Conservation (phyloP, 2,888 invertebrate species). For the Drosophila stalkeri region DNA sequence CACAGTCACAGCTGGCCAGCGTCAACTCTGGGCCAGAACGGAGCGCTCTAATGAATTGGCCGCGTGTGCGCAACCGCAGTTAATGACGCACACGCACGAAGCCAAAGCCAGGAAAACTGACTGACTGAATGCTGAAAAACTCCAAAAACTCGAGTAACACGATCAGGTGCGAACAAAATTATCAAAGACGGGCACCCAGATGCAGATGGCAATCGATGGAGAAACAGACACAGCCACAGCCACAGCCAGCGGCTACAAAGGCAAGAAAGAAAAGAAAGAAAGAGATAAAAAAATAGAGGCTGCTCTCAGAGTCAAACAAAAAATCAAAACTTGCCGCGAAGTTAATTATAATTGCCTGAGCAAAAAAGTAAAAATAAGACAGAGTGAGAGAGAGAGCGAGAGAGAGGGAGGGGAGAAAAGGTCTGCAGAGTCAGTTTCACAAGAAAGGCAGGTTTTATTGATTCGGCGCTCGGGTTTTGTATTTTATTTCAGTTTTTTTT, state of each 20-base stretch:
- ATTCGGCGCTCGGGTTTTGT: conserved; percentile 64
- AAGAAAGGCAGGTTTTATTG: conserved; percentile 67
- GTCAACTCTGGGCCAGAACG: conserved; percentile 49
- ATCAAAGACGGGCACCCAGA: conserved; percentile 52
- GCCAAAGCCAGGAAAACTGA: conserved; percentile 18
- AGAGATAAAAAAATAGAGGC: conserved; percentile 21
- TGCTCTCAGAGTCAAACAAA: conserved; percentile 39
- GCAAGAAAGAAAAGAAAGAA: conserved; percentile 18
- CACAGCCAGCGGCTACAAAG: conserved; percentile 11
- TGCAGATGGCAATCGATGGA: conserved; percentile 16
- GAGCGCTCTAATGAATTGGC: conserved; percentile 64
- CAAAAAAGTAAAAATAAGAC: conserved; percentile 56
- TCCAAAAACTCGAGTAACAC: conserved; percentile 63
- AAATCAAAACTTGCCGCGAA: conserved; percentile 81
- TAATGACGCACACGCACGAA: conserved; percentile 73
- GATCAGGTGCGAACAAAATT: conserved; percentile 82
- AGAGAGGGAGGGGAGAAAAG: conserved; percentile 26
- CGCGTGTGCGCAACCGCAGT: conserved; percentile 73
- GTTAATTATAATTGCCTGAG: conserved; percentile 80
- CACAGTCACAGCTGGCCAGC: conserved; percentile 44
- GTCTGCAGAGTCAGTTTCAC: conserved; percentile 20
- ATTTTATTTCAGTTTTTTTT: conserved; percentile 19
- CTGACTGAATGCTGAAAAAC: conserved; percentile 14
- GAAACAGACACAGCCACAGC: background rate
- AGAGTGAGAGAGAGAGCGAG: background rate